These are phyloP conservation scores for Montipora capricornis DNA, from an alignment of 64 coral and sea anemone genomes.

Conservation along the genomic window DNA sequence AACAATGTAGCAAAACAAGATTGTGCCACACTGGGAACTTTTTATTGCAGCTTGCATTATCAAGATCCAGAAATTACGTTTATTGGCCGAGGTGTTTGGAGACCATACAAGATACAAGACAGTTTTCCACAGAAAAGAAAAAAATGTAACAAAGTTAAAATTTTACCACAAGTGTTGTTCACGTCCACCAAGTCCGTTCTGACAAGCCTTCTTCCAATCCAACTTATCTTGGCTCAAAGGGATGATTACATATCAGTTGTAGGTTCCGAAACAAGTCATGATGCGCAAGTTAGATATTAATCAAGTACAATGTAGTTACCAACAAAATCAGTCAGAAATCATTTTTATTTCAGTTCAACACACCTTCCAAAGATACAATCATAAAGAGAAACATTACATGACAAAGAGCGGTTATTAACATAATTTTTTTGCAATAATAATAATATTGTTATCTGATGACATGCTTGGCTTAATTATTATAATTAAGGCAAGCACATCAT, in stretches of 20 bases:
- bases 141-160: not conserved
- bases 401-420: not conserved
- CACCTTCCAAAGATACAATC: not conserved
- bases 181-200: not conserved
- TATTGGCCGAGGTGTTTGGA: too few species aligned
- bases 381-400: not conserved
- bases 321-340: not conserved
- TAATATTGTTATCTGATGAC: too few species aligned
- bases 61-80: too few species aligned
- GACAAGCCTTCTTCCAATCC: not conserved
- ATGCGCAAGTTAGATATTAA: too few species aligned
- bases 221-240: not conserved
- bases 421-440: too few species aligned
- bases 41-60: not conserved
- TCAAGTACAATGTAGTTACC: not conserved
- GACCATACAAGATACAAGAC: not conserved
- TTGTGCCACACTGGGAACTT: too few species aligned
- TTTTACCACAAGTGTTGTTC: not conserved
- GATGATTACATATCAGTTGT: not conserved
- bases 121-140: slow-evolving; percentile 8
- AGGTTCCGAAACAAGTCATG: too few species aligned
- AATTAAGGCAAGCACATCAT: too few species aligned
- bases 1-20: too few species aligned
- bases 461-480: too few species aligned
- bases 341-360: not conserved